Evolutionary conservation across 2,888 invertebrate species (phyloP).

Genomic region (Beris chalybata): DNA sequence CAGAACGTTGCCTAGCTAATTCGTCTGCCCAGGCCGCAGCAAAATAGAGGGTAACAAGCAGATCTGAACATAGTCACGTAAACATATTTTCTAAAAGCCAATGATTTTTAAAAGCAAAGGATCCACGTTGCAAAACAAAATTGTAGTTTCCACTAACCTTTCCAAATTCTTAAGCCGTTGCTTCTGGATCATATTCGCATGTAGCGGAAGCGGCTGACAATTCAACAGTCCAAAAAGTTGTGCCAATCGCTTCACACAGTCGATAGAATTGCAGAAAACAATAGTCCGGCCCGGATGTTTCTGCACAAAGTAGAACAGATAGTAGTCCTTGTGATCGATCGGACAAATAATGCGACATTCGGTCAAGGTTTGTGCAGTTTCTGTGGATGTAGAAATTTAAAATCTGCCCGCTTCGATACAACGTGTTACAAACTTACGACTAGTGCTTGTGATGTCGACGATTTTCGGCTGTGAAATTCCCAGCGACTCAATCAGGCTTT

Average conservation of each 20-base stretch:
- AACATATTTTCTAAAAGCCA: too few species aligned
- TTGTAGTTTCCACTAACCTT: conserved; percentile 55
- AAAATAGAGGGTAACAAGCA: too few species aligned
- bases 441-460: conserved; percentile 84
- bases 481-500: conserved; percentile 74
- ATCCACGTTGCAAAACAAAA: too few species aligned
- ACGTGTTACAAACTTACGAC: conserved; percentile 57
- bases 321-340: conserved; percentile 83
- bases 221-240: conserved; percentile 70
- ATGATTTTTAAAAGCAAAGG: too few species aligned
- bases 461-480: conserved; percentile 90
- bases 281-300: conserved; percentile 88
- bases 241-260: conserved; percentile 81
- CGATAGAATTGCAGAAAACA: conserved; percentile 93
- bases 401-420: not conserved
- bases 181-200: conserved; percentile 91
- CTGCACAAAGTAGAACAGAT: conserved; percentile 86
- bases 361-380: conserved; percentile 79
- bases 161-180: conserved; percentile 94
- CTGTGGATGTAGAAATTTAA: conserved; percentile 52
- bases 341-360: conserved; percentile 82
- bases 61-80: too few species aligned
- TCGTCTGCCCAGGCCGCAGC: too few species aligned
- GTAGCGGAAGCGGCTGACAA: conserved; percentile 75
- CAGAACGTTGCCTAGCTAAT: too few species aligned